Base-by-base conservation (phyloP, 2,888 invertebrate genomes). In the Cephus pygmeus region DNA sequence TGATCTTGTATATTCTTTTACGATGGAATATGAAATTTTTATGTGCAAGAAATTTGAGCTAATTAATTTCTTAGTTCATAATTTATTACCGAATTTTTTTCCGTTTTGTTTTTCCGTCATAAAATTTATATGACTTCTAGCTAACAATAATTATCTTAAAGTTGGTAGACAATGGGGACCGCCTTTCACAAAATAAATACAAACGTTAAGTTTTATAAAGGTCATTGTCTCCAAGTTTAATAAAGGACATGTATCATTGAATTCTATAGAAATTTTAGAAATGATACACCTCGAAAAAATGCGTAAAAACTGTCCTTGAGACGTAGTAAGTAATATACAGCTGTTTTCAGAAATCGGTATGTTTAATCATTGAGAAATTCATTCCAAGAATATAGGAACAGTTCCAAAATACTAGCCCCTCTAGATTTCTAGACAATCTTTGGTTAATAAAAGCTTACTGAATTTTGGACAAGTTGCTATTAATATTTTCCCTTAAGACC, bases 101-200 rank as follows among this genome's bases (percentile, higher is more conserved):
- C 2, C 12, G 34, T 78, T 76, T 75, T 69, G 9, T 23, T 77
- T 71, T 75, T 34, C 68, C 34, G 73, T 76, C 73, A 76, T 82
- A 81, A 79, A 79, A 69, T 71, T 33, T 40, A 40, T 71, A 33
- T 35, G 76, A 76, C 56, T 77, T 77, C 74, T 75, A 77, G 73
- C 73, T 75, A 79, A 78, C 75, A 34, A 75, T 77, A 77, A 33
- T 30, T 35, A 75, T 76, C 69, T 31, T 69, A 4, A 68, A 56
- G 23, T 56, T 56, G 9, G 23, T 23, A 9, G 56, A 23, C 56
- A 56, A 56, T 56, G 56, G 56, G 9, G 23, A 23, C 9, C 0
- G 23, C 56, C 9, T 56, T 56, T 56, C 56, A 56, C 56, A 56
- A 56, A 56, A 56, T 56, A 56, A 56, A 23, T 23, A 56, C 56